phyloP scores from a whole-genome alignment of 2,113 vertebrate species.

The Cebus imitator region DNA sequence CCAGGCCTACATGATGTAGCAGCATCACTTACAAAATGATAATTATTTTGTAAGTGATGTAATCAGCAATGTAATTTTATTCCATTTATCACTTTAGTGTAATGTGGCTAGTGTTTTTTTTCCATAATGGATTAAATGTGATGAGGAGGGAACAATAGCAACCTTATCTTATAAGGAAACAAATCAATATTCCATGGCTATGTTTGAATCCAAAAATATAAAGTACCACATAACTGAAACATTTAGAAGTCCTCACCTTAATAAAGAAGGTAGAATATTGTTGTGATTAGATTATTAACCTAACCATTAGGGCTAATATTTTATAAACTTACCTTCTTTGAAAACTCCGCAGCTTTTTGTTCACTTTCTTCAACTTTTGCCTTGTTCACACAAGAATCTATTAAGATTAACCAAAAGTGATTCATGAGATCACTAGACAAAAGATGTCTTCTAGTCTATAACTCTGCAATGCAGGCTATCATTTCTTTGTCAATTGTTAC shows the following conservation, averaged over 20 bases:
- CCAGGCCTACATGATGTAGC: not conserved
- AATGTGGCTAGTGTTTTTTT: not conserved
- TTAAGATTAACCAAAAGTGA: slow-evolving; percentile 59
- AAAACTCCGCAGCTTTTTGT: slow-evolving; percentile 94
- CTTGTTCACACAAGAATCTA: slow-evolving; percentile 97
- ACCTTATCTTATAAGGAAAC: slow-evolving; percentile 15
- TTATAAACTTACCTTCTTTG: slow-evolving; percentile 93
- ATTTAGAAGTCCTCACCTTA: not conserved
- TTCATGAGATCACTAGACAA: slow-evolving; percentile 21
- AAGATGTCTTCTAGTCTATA: not conserved
- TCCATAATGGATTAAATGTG: not conserved
- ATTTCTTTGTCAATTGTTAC: not conserved
- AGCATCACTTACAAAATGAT: not conserved
- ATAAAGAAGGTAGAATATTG: not conserved
- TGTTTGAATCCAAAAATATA: not conserved
- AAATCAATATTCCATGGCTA: not conserved
- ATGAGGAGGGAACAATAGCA: not conserved
- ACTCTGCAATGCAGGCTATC: not conserved
- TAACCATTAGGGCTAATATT: not conserved
- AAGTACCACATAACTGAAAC: not conserved
- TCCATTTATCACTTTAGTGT: slow-evolving; percentile 37
- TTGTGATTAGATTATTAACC: not conserved
- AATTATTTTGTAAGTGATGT: not conserved
- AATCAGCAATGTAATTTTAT: not conserved
- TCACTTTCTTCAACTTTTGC: slow-evolving; percentile 97